A percentile compares a stretch with the other conserved stretches of the same genome.
Conservation (phyloP, 2,797 vertebrate genomes). For the Megalops cyprinoides region DNA sequence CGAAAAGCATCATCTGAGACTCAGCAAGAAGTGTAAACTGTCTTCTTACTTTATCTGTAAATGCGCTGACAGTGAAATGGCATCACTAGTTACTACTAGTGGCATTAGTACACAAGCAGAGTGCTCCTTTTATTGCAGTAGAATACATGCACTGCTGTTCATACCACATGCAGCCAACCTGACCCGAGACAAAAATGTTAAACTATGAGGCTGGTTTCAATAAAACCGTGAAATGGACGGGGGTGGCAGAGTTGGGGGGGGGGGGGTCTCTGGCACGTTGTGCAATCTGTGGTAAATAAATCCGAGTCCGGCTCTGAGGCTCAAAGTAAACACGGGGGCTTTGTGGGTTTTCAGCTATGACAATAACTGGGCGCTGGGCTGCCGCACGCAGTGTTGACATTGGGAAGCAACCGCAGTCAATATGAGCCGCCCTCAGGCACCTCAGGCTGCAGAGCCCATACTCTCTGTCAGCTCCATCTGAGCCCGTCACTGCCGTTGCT, state of each 20-base stretch:
- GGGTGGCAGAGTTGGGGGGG: too few species aligned
- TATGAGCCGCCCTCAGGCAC: slow-evolving; percentile 22
- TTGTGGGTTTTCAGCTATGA: slow-evolving; percentile 45
- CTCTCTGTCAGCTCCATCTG: slow-evolving; percentile 54
- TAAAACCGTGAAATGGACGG: not conserved
- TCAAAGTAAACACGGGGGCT: slow-evolving; percentile 64
- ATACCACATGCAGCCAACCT: not conserved
- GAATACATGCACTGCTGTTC: not conserved
- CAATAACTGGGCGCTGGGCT: slow-evolving; percentile 13
- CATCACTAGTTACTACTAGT: too few species aligned
- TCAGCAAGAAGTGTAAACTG: too few species aligned
- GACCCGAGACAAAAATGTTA: not conserved
- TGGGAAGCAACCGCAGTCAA: slow-evolving; percentile 45
- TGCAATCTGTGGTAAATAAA: slow-evolving; percentile 61
- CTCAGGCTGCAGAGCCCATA: slow-evolving; percentile 42
- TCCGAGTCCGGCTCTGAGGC: slow-evolving; percentile 57
- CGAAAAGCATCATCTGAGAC: too few species aligned
- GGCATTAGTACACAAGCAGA: too few species aligned
- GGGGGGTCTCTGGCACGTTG: slow-evolving; percentile 36
- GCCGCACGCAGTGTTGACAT: slow-evolving; percentile 58
- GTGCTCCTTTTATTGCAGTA: not conserved
- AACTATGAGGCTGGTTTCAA: slow-evolving; percentile 7
- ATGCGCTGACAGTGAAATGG: too few species aligned
- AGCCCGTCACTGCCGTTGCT: slow-evolving; percentile 57
- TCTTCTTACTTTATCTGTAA: too few species aligned